Evolutionary conservation across 2,113 vertebrate species (phyloP), one percentile per base, ranked within the genome.

Genomic region (Origma solitaria): DNA sequence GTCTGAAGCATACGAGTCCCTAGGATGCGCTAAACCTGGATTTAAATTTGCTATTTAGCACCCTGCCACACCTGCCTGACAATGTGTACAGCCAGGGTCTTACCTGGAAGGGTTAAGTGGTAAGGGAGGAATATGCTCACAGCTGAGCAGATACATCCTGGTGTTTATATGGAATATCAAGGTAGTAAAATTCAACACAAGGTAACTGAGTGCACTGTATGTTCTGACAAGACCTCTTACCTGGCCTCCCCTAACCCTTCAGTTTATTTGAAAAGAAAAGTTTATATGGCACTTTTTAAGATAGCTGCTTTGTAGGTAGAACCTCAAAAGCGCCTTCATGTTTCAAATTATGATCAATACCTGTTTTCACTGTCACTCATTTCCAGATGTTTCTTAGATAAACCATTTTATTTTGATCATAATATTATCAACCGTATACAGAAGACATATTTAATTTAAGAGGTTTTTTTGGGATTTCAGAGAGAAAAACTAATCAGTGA

Each of bases 401-500:
- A 66, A 27, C 5, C 2, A 44, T 58, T 89, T 84, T 82, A 61
- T 82, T 92, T 71, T 82, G 42, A 51, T 88, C 8, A 17, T 42
- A 84, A 19, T 88, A 27, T 47, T 85, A 54, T 51, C 51, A 9
- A 9, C 7, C 33, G 0, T 31, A 58, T 31, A 50, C 17, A 64
- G 44, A 79, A 79, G 33, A 2, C 2, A 30, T 60, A 40, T n/a
- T 78, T 78, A n/a, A 66, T 49, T 82, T 61, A 33, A n/a, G 7
- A 40, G 6, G 38, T 54, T 75, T 91, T 45, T 37, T 22, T 45
- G 15, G 31, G 5, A 75, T 66, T 81, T 84, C 40, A 51, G n/a
- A 71, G 15, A 54, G 14, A 77, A 91, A 76, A 94, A 45, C 25
- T 16, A 58, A 45, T n/a, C 1, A 49, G 4, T 0, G 0, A n/a